phyloP scores from a whole-genome alignment of 2,113 vertebrate species.

The Neopipo cinnamomea region DNA sequence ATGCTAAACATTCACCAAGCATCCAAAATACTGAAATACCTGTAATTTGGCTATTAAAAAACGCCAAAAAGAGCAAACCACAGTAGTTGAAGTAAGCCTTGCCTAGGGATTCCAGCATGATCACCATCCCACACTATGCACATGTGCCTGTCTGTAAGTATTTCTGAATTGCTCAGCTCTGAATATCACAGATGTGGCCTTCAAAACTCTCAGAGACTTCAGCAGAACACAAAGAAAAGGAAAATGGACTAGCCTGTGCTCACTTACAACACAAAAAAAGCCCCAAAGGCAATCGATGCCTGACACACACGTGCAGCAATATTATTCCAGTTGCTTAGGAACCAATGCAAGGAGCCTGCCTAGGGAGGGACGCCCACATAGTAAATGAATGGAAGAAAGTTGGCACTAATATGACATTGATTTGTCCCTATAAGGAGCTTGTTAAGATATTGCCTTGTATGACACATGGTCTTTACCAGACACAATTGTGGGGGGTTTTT shows the following conservation, averaged over 20 bases:
- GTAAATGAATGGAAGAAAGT: constrained; percentile 19
- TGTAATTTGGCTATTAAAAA: neutral
- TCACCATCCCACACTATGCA: neutral
- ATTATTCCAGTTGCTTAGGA: constrained; percentile 51
- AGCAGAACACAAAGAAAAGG: constrained; percentile 38
- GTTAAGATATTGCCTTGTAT: neutral
- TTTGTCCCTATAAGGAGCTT: neutral
- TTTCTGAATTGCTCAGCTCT: constrained; percentile 24
- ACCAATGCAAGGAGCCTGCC: constrained; percentile 1
- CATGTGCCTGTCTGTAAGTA: neutral
- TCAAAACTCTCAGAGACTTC: constrained; percentile 35
- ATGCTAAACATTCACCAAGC: neutral
- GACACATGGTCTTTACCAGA: neutral
- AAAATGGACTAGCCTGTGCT: neutral
- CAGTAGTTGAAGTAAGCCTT: neutral
- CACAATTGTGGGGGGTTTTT: neutral
- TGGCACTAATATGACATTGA: constrained; percentile 5
- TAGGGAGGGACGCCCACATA: neutral
- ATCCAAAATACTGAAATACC: neutral
- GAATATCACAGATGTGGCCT: neutral
- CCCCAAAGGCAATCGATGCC: constrained; percentile 46
- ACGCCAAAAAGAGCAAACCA: neutral
- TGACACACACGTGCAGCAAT: constrained; percentile 13
- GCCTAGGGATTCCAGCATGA: neutral
- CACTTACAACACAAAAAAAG: constrained; percentile 44